Evolutionary conservation across 2,888 invertebrate genomes (phyloP).

Genomic region (Andrena bicolor): DNA sequence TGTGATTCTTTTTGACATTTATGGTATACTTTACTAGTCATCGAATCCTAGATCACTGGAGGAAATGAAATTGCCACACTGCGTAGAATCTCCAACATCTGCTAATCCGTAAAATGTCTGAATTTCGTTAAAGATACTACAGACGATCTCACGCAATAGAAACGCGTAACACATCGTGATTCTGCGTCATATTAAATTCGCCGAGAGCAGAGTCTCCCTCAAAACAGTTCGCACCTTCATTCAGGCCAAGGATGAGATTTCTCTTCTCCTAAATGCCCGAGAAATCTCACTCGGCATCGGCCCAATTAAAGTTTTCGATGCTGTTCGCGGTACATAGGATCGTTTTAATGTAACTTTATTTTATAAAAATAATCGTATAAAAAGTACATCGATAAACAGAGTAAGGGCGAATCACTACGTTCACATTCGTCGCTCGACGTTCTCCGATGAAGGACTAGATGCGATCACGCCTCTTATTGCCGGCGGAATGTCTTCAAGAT

Average conservation of each 20-base stretch:
- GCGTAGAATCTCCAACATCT: background rate
- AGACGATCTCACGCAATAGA: background rate
- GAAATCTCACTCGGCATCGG: constrained; percentile 9
- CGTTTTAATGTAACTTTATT: constrained; percentile 25
- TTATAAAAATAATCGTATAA: constrained; percentile 32
- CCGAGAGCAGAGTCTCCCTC: constrained; percentile 4
- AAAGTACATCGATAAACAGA: constrained; percentile 13
- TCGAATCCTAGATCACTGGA: background rate
- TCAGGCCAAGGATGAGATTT: constrained; percentile 35
- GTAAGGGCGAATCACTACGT: constrained; percentile 23
- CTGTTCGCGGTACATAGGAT: background rate
- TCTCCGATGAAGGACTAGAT: constrained; percentile 81
- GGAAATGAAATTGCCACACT: background rate
- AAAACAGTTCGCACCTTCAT: constrained; percentile 16
- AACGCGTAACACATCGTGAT: background rate
- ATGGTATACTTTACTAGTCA: background rate
- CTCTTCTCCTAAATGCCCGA: constrained; percentile 26
- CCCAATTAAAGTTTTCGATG: background rate
- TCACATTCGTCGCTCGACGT: constrained; percentile 49
- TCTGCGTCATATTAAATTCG: background rate
- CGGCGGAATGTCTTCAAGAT: constrained; percentile 23
- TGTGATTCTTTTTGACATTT: background rate
- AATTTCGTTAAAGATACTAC: too few species aligned
- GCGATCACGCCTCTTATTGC: constrained; percentile 60
- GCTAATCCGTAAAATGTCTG: too few species aligned